Percentiles rank a stretch among this genome's conserved stretches.
Evolutionary conservation across 2,888 invertebrate genomes (phyloP).

Genomic region (Xylota segnis): DNA sequence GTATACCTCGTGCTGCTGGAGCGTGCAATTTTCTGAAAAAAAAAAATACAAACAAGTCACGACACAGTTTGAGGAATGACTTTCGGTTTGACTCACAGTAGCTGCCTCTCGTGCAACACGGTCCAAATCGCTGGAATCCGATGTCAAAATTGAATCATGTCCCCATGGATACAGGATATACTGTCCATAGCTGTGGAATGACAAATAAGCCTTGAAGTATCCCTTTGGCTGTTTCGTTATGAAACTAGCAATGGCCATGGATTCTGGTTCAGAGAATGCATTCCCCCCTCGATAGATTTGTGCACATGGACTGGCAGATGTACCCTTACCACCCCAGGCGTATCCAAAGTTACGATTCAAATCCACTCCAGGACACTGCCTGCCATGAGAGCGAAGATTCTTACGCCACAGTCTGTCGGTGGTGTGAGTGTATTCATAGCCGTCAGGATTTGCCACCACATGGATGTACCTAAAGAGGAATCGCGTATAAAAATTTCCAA

Average conservation of each 20-base stretch:
- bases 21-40: conserved; percentile 86
- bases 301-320: conserved; percentile 92
- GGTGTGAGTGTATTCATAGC: conserved; percentile 94
- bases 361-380: conserved; percentile 90
- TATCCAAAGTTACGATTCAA: conserved; percentile 95
- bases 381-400: conserved; percentile 87
- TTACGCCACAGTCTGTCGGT: conserved; percentile 94
- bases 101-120: conserved; percentile 89
- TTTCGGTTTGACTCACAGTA: conserved; percentile 84
- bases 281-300: conserved; percentile 92
- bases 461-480: conserved; percentile 87
- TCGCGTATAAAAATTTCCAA: conserved; percentile 41
- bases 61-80: neutral
- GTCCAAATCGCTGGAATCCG: conserved; percentile 89
- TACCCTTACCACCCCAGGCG: conserved; percentile 94
- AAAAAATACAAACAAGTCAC: neutral
- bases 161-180: conserved; percentile 95
- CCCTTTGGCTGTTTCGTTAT: conserved; percentile 85
- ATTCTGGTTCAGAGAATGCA: conserved; percentile 95
- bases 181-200: conserved; percentile 95
- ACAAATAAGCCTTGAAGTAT: conserved; percentile 89
- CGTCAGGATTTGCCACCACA: conserved; percentile 92
- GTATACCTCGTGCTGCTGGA: conserved; percentile 88
- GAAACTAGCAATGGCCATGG: conserved; percentile 88
- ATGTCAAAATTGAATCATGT: conserved; percentile 90